Evolutionary conservation across 2,888 invertebrate species (phyloP).

Genomic region (Pachymerium ferrugineum): DNA sequence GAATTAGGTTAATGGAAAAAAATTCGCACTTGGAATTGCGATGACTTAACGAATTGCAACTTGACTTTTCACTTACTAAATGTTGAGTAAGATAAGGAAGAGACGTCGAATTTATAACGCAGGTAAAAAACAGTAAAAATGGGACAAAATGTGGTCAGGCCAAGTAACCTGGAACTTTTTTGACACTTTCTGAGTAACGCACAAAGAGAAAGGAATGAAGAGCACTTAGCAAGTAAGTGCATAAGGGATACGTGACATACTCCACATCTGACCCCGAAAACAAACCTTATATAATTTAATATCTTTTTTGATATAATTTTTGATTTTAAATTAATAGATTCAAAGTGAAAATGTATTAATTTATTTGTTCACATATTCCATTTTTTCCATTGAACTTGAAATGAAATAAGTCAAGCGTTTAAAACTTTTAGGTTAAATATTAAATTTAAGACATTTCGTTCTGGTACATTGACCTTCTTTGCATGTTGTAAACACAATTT

Average conservation of each 20-base stretch:
- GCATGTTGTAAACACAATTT: not conserved
- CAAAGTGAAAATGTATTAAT: not conserved
- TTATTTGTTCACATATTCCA: not conserved
- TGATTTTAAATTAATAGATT: not conserved
- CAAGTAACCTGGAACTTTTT: not conserved
- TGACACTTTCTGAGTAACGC: constrained; percentile 5
- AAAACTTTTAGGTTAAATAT: constrained; percentile 23
- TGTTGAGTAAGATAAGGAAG: not conserved
- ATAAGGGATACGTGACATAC: not conserved
- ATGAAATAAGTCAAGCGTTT: constrained; percentile 5
- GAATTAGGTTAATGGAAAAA: too few species aligned
- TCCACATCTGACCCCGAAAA: not conserved
- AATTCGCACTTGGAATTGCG: too few species aligned
- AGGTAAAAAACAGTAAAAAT: not conserved
- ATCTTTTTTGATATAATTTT: too few species aligned
- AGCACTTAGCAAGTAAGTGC: not conserved
- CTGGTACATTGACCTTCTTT: constrained; percentile 11
- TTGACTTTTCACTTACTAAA: not conserved
- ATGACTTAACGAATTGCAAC: too few species aligned
- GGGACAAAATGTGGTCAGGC: constrained; percentile 5
- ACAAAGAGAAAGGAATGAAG: constrained; percentile 14
- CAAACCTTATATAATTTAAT: not conserved
- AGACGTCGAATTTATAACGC: too few species aligned
- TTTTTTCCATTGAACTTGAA: constrained; percentile 5
- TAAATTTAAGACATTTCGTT: constrained; percentile 18